phyloP scores from a whole-genome alignment of 2,797 vertebrate genomes.

The Hypotaenidia philippensis region DNA sequence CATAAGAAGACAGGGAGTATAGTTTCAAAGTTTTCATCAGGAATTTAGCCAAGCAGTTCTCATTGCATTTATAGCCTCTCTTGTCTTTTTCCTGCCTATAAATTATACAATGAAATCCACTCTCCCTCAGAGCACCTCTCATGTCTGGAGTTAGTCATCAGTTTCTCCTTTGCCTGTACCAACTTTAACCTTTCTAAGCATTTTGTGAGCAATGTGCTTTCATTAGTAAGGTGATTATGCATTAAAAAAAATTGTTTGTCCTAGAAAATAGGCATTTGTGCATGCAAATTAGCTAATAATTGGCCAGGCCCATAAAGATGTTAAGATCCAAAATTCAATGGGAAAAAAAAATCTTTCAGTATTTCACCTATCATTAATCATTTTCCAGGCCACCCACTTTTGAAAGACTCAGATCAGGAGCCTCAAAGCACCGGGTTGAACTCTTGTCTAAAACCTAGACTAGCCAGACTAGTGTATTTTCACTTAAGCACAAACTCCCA shows the following conservation, averaged over 20 bases:
- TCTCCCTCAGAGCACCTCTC: not conserved
- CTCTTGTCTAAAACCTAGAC: not conserved
- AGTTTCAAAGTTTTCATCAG: constrained; percentile 35
- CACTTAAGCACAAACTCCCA: not conserved
- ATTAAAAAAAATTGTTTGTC: not conserved
- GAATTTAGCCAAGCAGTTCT: not conserved
- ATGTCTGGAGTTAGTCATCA: not conserved
- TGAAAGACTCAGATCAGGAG: not conserved
- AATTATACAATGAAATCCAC: constrained; percentile 17
- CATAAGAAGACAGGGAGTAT: not conserved
- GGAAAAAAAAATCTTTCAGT: not conserved
- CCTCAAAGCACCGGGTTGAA: not conserved
- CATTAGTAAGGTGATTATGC: not conserved
- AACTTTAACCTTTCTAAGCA: constrained; percentile 8
- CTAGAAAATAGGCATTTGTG: not conserved
- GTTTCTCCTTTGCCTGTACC: not conserved
- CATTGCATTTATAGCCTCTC: not conserved
- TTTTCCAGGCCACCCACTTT: not conserved
- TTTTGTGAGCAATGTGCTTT: not conserved
- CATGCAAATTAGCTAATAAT: constrained; percentile 17
- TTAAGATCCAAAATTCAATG: not conserved
- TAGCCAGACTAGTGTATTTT: not conserved
- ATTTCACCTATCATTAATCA: not conserved
- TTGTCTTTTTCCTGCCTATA: constrained; percentile 21
- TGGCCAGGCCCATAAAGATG: not conserved